A percentile compares a stretch with the other conserved stretches of the same genome.
These are phyloP conservation scores for Timandra comae DNA, from an alignment of 2,888 invertebrate genomes.

Conservation along the genomic window DNA sequence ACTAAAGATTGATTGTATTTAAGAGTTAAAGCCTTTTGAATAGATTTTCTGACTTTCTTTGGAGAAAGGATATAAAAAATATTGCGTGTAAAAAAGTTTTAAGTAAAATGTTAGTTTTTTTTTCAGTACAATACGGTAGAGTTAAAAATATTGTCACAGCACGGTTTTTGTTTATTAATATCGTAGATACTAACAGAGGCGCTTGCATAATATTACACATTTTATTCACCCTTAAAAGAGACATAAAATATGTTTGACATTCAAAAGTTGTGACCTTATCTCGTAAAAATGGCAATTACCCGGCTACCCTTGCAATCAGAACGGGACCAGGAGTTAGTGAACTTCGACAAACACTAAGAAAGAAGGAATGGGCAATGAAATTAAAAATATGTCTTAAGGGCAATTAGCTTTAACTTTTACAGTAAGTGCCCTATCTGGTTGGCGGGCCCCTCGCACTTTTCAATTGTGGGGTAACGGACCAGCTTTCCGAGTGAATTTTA, in stretches of 20 bases:
- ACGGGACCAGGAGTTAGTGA: constrained; percentile 53
- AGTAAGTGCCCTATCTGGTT: constrained; percentile 72
- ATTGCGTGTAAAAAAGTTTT: too few species aligned
- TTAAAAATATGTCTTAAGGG: constrained; percentile 79
- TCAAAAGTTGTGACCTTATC: constrained; percentile 70
- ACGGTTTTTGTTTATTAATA: too few species aligned
- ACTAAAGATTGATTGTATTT: too few species aligned
- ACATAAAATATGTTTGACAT: constrained; percentile 70
- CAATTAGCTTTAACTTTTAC: constrained; percentile 78
- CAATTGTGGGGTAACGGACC: constrained; percentile 70
- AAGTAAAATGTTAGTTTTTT: too few species aligned
- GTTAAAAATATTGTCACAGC: too few species aligned
- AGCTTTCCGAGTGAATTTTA: constrained; percentile 69
- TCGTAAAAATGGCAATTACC: constrained; percentile 72
- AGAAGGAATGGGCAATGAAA: constrained; percentile 75
- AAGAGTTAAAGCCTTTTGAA: too few species aligned
- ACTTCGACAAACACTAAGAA: constrained; percentile 68
- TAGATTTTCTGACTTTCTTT: too few species aligned
- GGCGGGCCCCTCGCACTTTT: constrained; percentile 61
- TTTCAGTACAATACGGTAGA: too few species aligned
- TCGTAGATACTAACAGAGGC: too few species aligned
- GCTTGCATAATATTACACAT: constrained; percentile 18
- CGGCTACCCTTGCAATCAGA: constrained; percentile 58
- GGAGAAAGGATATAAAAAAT: too few species aligned
- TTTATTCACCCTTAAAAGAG: constrained; percentile 31